Percentiles rank a stretch among this genome's conserved stretches.
Conservation (phyloP, 2,113 vertebrate species). For the Propithecus coquereli region DNA sequence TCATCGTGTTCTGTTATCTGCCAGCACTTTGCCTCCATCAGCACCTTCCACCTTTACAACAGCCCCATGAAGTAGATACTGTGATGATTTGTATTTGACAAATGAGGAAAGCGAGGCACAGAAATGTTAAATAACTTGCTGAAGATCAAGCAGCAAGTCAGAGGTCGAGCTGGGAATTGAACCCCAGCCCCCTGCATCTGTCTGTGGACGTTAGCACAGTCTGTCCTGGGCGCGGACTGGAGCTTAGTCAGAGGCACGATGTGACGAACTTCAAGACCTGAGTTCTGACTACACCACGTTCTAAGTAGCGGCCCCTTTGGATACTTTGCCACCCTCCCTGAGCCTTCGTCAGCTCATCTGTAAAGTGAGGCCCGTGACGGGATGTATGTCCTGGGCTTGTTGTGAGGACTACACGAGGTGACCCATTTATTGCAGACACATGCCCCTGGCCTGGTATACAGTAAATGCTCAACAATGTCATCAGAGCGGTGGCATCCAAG, state of each 20-base stretch:
- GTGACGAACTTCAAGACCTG: neutral
- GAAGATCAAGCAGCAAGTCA: neutral
- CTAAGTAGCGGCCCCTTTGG: neutral
- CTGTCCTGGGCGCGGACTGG: neutral
- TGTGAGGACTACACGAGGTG: neutral
- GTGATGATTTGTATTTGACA: neutral
- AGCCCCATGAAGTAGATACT: neutral
- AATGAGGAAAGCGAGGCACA: neutral
- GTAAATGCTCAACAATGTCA: neutral
- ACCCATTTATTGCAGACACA: no score
- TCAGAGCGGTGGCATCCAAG: neutral
- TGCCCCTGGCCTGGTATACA: neutral
- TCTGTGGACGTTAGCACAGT: fast-evolving
- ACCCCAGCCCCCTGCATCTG: neutral
- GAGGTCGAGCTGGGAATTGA: neutral
- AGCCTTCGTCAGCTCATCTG: neutral
- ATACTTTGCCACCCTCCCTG: neutral
- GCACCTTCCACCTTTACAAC: neutral
- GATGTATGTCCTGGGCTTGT: neutral
- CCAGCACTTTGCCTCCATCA: neutral
- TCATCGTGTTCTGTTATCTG: neutral
- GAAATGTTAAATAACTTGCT: neutral
- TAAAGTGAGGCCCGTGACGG: neutral
- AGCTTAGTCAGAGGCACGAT: neutral
- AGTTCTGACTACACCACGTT: neutral